phyloP scores from a whole-genome alignment of 2,888 invertebrate species.

The Melipona beecheii region DNA sequence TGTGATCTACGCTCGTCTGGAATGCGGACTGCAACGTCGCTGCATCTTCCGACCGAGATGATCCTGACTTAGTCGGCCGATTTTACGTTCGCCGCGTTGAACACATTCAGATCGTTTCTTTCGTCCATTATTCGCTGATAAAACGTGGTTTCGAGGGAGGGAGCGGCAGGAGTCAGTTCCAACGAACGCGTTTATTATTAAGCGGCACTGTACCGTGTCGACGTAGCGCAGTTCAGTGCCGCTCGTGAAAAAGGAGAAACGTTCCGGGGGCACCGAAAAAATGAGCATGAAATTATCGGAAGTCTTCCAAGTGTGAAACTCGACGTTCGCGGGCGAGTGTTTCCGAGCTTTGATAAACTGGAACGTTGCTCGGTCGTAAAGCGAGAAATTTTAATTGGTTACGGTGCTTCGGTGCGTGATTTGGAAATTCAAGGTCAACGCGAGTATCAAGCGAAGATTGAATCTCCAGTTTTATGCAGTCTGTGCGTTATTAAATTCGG shows the following conservation, averaged over 20 bases:
- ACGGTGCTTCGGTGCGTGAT: too few relatives aligned
- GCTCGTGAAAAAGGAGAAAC: slow-evolving; percentile 25
- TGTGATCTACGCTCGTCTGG: slow-evolving; percentile 20
- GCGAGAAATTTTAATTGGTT: not conserved
- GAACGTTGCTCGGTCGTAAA: not conserved
- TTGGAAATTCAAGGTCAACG: too few relatives aligned
- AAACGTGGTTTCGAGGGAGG: slow-evolving; percentile 9
- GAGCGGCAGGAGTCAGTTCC: not conserved
- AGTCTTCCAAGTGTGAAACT: not conserved
- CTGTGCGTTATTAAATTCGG: not conserved
- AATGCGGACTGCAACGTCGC: slow-evolving; percentile 17
- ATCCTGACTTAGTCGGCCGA: not conserved
- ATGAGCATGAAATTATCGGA: not conserved
- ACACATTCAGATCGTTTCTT: slow-evolving; percentile 23
- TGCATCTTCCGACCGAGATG: not conserved
- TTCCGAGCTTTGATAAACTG: not conserved
- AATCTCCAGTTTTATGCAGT: too few relatives aligned
- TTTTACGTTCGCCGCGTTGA: not conserved
- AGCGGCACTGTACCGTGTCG: slow-evolving; percentile 21
- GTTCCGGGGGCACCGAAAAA: not conserved
- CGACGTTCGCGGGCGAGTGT: not conserved
- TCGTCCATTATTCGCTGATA: not conserved
- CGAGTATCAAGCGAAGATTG: too few relatives aligned
- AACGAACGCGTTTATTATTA: slow-evolving; percentile 35
- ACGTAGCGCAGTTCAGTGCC: slow-evolving; percentile 1